Conservation (phyloP, 1,140 invertebrate species). For the Manduca sexta region DNA sequence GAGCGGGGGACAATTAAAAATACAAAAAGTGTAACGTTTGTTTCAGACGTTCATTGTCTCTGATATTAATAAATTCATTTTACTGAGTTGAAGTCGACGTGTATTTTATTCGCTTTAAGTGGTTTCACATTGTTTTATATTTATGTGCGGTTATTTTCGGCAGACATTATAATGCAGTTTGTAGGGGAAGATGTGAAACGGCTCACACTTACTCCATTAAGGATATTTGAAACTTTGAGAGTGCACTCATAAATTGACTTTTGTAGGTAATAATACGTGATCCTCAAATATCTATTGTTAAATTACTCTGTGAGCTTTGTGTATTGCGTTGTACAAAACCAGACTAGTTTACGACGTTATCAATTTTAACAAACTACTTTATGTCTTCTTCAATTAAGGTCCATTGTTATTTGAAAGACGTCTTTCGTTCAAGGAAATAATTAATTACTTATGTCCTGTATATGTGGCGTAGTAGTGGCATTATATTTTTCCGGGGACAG, state of each 20-base stretch:
- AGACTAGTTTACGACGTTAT: too few species aligned
- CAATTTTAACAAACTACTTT: too few species aligned
- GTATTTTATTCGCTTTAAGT: constrained; percentile 74
- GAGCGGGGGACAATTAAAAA: constrained; percentile 70
- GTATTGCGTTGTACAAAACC: too few species aligned
- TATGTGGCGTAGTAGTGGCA: neutral
- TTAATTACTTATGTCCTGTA: neutral
- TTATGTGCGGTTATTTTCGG: constrained; percentile 72
- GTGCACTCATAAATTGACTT: constrained; percentile 70
- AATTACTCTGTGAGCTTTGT: neutral
- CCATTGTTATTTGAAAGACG: too few species aligned
- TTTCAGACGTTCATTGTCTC: constrained; percentile 72
- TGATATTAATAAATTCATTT: constrained; percentile 74
- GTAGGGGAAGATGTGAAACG: constrained; percentile 66
- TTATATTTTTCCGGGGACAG: neutral
- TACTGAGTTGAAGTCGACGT: constrained; percentile 68
- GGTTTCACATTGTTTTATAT: constrained; percentile 73
- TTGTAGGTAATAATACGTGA: constrained; percentile 56
- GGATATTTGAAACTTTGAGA: constrained; percentile 70
- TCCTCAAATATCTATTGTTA: constrained; percentile 50
- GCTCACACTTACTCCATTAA: constrained; percentile 68
- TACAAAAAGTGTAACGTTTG: constrained; percentile 68
- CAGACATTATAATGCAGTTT: constrained; percentile 70
- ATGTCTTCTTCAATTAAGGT: too few species aligned
- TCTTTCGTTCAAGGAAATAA: neutral